phyloP scores from a whole-genome alignment of 2,113 vertebrate species.

The Corapipo altera region DNA sequence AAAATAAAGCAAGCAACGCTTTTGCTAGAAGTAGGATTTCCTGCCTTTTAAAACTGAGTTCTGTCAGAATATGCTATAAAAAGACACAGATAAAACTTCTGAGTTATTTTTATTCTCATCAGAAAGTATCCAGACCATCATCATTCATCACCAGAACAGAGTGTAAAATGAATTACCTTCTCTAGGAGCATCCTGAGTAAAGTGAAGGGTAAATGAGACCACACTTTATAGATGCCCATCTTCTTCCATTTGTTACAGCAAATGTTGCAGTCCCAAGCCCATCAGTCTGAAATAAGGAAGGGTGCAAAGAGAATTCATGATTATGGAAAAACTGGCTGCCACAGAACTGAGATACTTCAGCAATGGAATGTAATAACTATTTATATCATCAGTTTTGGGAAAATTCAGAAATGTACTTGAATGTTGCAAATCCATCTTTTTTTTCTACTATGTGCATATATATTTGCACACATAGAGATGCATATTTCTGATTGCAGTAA shows the following conservation, averaged over 20 bases:
- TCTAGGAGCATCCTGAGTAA: background rate
- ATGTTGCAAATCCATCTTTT: background rate
- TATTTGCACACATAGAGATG: background rate
- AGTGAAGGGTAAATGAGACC: background rate
- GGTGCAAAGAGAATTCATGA: background rate
- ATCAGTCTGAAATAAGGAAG: background rate
- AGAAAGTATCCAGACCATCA: background rate
- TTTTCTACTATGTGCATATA: background rate
- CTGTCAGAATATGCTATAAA: background rate
- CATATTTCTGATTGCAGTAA: background rate
- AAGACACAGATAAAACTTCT: background rate
- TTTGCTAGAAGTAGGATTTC: background rate
- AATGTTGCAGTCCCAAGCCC: background rate
- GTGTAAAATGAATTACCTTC: background rate
- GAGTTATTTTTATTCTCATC: conserved; percentile 8
- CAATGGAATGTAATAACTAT: background rate
- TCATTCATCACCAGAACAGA: background rate
- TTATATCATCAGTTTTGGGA: background rate
- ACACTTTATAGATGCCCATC: background rate
- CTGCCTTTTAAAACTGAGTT: background rate
- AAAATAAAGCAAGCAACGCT: background rate
- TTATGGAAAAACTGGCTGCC: background rate
- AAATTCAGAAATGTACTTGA: background rate
- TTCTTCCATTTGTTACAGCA: background rate
- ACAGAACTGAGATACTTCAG: background rate